Percentiles rank a stretch among this genome's conserved stretches.
Conservation (phyloP, 2,888 invertebrate genomes). For the Nebria salina region DNA sequence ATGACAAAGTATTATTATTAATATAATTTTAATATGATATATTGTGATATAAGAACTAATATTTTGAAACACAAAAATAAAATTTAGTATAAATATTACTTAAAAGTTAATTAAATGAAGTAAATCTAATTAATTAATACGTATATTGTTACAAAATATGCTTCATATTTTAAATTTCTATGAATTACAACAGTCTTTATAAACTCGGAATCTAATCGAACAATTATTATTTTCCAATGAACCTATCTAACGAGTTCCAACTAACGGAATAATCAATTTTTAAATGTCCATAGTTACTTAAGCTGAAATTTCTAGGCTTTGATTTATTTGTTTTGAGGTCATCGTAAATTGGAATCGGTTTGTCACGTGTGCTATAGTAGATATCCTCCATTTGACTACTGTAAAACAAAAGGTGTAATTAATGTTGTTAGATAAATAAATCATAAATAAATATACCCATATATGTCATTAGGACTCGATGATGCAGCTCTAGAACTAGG, state of each 20-base stretch:
- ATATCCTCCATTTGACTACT: constrained; percentile 46
- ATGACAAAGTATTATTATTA: no score
- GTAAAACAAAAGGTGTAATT: background rate
- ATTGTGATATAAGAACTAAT: no score
- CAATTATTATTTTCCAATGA: constrained; percentile 69
- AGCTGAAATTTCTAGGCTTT: constrained; percentile 73
- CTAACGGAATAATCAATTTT: constrained; percentile 86
- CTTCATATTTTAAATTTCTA: background rate
- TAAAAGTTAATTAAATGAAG: no score
- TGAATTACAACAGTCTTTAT: constrained; percentile 1
- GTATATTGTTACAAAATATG: background rate
- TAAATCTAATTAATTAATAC: no score
- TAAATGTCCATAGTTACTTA: constrained; percentile 80
- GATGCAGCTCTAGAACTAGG: constrained; percentile 49
- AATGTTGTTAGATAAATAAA: constrained; percentile 6
- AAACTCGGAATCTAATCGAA: constrained; percentile 3
- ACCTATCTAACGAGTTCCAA: constrained; percentile 82
- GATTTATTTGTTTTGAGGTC: constrained; percentile 61
- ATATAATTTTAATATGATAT: no score
- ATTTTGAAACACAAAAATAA: no score
- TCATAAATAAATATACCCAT: constrained; percentile 28
- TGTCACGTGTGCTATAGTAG: constrained; percentile 49
- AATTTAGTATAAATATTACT: no score
- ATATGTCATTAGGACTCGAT: constrained; percentile 26
- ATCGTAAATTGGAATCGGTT: constrained; percentile 58